A percentile compares a stretch with the other conserved stretches of the same genome.
These are phyloP conservation scores for Plusia festucae DNA, from an alignment of 2,888 invertebrate species.

Conservation along the genomic window DNA sequence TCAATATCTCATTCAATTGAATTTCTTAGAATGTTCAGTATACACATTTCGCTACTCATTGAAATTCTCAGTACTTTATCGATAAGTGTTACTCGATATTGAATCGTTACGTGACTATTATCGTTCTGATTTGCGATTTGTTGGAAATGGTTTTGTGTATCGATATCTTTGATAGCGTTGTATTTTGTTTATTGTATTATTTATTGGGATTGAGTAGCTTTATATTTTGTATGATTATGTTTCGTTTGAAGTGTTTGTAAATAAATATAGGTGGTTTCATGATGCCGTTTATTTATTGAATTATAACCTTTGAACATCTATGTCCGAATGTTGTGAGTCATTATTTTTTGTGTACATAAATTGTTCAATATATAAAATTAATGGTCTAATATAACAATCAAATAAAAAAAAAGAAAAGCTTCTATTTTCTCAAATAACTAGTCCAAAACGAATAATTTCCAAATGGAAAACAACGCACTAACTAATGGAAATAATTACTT, in stretches of 20 bases:
- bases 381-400: neutral
- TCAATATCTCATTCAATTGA: conserved; percentile 21
- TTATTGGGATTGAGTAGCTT: conserved; percentile 2
- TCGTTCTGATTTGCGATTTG: conserved; percentile 13
- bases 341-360: too few species aligned
- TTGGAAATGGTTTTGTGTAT: conserved; percentile 3
- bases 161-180: neutral
- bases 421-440: neutral
- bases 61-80: conserved; percentile 31
- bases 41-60: conserved; percentile 27
- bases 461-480: neutral
- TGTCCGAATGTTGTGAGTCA: too few species aligned
- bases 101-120: conserved; percentile 42
- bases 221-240: neutral
- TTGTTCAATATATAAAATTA: neutral
- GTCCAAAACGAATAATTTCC: neutral
- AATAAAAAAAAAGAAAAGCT: neutral
- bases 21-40: conserved; percentile 35
- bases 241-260: too few species aligned
- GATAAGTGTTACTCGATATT: conserved; percentile 21
- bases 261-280: too few species aligned
- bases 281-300: too few species aligned
- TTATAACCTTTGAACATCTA: too few species aligned
- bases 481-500: neutral
- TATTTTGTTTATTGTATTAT: neutral